Percentiles rank a stretch among this genome's conserved stretches.
phyloP scores from a whole-genome alignment of 2,888 invertebrate species.

The Diaperis boleti region DNA sequence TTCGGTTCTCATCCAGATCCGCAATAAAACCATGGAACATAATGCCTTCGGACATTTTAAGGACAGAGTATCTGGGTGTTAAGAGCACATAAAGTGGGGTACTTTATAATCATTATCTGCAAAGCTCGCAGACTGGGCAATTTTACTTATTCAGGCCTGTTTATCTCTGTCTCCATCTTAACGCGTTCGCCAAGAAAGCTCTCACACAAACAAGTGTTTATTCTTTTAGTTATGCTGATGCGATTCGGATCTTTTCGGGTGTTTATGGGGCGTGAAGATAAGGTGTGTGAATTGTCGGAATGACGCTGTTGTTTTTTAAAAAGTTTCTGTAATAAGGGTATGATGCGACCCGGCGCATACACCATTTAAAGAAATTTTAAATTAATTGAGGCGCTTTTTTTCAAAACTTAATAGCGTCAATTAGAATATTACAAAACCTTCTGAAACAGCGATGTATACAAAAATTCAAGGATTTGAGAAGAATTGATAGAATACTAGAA shows the following conservation, averaged over 20 bases:
- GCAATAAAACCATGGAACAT: slow-evolving; percentile 55
- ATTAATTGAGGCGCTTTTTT: too few species aligned
- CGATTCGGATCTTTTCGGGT: slow-evolving; percentile 38
- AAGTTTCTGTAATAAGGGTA: too few species aligned
- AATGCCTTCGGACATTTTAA: slow-evolving; percentile 58
- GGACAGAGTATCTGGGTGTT: slow-evolving; percentile 56
- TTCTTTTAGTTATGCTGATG: slow-evolving; percentile 48
- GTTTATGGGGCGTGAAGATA: slow-evolving; percentile 42
- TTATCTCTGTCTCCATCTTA: slow-evolving; percentile 52
- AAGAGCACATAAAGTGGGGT: slow-evolving; percentile 60
- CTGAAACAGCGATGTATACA: too few species aligned
- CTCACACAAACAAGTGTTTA: slow-evolving; percentile 50
- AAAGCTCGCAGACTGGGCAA: slow-evolving; percentile 55
- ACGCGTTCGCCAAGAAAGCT: slow-evolving; percentile 42
- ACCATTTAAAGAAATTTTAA: too few species aligned
- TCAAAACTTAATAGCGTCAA: too few species aligned
- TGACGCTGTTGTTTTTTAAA: too few species aligned
- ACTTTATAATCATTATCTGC: slow-evolving; percentile 61
- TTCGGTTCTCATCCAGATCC: slow-evolving; percentile 41
- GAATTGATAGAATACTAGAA: too few species aligned
- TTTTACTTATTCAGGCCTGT: slow-evolving; percentile 53
- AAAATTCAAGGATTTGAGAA: too few species aligned
- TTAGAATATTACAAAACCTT: too few species aligned
- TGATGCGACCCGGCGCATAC: too few species aligned
- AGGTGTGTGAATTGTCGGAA: slow-evolving; percentile 20